These are phyloP conservation scores for Coremacera marginata DNA, from an alignment of 2,888 invertebrate species.

Conservation along the genomic window DNA sequence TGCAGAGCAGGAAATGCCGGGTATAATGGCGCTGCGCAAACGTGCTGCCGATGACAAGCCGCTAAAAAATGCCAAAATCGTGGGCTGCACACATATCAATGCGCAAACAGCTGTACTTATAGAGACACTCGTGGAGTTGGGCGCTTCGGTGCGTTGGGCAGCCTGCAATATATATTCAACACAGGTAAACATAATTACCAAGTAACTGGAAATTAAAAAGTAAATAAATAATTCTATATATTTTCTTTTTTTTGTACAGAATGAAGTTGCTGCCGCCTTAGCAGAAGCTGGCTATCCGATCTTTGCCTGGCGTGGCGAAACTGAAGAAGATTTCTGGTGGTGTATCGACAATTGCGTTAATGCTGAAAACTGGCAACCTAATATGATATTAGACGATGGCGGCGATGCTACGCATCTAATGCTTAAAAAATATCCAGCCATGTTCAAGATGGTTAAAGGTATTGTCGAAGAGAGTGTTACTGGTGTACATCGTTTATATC, in stretches of 20 bases:
- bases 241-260: conserved; percentile 71
- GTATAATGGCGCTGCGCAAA: conserved; percentile 93
- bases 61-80: conserved; percentile 93
- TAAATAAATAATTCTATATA: too few relatives aligned
- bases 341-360: conserved; percentile 97
- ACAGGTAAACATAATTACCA: conserved; percentile 72
- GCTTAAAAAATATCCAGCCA: conserved; percentile 93
- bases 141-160: conserved; percentile 94
- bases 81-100: conserved; percentile 98
- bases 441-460: conserved; percentile 94
- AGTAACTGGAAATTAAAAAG: background rate
- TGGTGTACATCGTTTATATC: conserved; percentile 96
- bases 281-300: conserved; percentile 91
- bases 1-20: conserved; percentile 99
- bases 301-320: conserved; percentile 97
- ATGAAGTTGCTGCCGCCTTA: conserved; percentile 95
- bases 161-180: conserved; percentile 99
- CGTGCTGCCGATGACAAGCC: conserved; percentile 95
- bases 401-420: conserved; percentile 97
- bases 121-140: conserved; percentile 88
- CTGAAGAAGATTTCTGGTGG: conserved; percentile 99
- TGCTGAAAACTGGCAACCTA: conserved; percentile 94
- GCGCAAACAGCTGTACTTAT: conserved; percentile 97
- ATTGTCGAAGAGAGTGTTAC: conserved; percentile 98
- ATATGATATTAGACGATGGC: conserved; percentile 97